phyloP scores from a whole-genome alignment of 1,140 invertebrate genomes.

The Chironomus tepperi region DNA sequence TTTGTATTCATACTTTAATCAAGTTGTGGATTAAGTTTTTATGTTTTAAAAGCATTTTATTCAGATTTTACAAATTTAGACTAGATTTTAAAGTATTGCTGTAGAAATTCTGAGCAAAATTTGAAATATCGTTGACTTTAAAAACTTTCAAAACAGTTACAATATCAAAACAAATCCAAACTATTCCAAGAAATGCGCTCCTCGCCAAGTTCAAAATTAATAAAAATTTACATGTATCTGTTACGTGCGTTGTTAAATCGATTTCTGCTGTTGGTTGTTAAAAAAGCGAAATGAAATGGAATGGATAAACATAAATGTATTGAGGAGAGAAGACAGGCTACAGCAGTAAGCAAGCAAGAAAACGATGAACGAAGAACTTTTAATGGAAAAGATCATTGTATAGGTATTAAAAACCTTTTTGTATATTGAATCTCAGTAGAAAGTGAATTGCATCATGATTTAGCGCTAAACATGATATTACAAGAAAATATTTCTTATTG shows the following conservation, averaged over 20 bases:
- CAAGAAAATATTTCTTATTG: slow-evolving; percentile 4
- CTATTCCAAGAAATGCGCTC: too few species aligned
- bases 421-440: background rate
- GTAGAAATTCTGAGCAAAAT: too few species aligned
- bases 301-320: background rate
- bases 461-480: slow-evolving; percentile 34
- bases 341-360: background rate
- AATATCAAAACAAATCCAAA: too few species aligned
- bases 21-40: too few species aligned
- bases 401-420: background rate
- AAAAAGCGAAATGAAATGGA: background rate
- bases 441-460: slow-evolving; percentile 42
- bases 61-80: too few species aligned
- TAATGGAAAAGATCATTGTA: background rate
- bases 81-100: too few species aligned
- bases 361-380: background rate
- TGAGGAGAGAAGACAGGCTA: too few species aligned
- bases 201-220: too few species aligned
- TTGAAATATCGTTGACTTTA: too few species aligned
- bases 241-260: background rate
- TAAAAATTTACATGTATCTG: background rate
- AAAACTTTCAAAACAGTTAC: too few species aligned
- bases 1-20: too few species aligned
- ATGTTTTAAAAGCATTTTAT: too few species aligned
- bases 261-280: background rate